These are phyloP conservation scores for Dynastes maya DNA, from an alignment of 2,888 invertebrate genomes.

Conservation along the genomic window DNA sequence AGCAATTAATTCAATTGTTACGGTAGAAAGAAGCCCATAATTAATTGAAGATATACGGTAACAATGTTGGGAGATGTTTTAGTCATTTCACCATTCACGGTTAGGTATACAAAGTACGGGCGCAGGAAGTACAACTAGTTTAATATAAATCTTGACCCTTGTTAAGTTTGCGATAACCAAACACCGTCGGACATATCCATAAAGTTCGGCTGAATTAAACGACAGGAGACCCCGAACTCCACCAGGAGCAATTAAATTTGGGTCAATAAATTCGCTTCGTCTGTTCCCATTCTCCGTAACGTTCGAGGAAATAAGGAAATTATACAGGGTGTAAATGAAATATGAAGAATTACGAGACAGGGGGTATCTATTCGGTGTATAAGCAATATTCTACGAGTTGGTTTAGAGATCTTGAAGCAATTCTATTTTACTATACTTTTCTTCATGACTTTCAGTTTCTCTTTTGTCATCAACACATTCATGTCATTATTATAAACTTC, in stretches of 20 bases:
- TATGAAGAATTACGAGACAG: too few relatives aligned
- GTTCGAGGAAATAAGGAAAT: too few relatives aligned
- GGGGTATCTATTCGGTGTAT: too few relatives aligned
- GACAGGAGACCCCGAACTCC: neutral
- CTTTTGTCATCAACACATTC: too few relatives aligned
- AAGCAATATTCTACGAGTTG: too few relatives aligned
- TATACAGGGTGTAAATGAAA: too few relatives aligned
- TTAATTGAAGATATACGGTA: neutral
- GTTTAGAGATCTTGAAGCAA: too few relatives aligned
- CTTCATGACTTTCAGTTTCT: too few relatives aligned
- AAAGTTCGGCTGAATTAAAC: constrained; percentile 7
- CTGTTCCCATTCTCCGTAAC: neutral
- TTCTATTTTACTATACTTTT: too few relatives aligned
- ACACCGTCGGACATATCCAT: constrained; percentile 16
- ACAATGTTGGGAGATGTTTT: neutral
- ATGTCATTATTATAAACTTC: too few relatives aligned
- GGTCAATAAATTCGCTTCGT: constrained; percentile 6
- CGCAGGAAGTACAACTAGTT: neutral
- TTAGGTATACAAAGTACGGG: neutral
- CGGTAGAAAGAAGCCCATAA: neutral
- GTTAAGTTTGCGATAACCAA: constrained; percentile 31
- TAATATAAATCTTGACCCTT: constrained; percentile 45
- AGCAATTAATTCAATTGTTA: neutral
- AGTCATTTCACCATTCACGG: neutral
- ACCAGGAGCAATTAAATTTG: constrained; percentile 4